phyloP scores from a whole-genome alignment of 2,888 invertebrate species.

The Cryptus viduatorius region DNA sequence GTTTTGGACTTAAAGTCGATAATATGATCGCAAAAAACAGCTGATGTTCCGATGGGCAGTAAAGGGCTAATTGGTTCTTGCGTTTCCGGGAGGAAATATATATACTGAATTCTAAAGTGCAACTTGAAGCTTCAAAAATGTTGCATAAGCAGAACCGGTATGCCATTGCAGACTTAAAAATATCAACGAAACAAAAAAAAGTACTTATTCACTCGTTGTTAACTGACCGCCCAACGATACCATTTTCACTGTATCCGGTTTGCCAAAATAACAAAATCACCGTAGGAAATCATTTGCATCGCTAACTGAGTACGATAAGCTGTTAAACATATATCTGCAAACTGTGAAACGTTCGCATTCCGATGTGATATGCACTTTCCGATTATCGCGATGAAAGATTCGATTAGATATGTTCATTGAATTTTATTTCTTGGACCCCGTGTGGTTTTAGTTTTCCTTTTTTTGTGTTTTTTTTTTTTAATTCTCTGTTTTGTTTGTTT shows the following conservation, averaged over 20 bases:
- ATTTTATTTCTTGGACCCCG: background rate
- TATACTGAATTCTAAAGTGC: no score
- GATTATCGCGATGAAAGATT: constrained; percentile 9
- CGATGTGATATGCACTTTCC: background rate
- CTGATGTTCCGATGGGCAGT: no score
- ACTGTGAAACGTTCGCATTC: constrained; percentile 29
- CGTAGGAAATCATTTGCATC: constrained; percentile 1
- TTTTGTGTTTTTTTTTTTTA: background rate
- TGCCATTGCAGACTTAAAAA: no score
- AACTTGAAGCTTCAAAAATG: no score
- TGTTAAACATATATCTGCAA: background rate
- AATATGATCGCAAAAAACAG: no score
- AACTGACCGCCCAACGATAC: background rate
- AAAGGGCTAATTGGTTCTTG: no score
- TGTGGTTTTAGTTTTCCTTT: background rate
- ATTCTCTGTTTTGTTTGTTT: background rate
- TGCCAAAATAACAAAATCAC: background rate
- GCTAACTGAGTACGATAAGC: constrained; percentile 1
- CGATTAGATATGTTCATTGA: constrained; percentile 24
- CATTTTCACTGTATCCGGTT: background rate
- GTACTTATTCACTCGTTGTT: background rate
- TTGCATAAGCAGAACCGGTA: no score
- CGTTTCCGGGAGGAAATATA: no score
- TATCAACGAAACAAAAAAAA: no score
- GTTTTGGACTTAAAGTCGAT: no score